Base-by-base conservation (phyloP, 2,113 vertebrate genomes). In the Delphinus delphis region DNA sequence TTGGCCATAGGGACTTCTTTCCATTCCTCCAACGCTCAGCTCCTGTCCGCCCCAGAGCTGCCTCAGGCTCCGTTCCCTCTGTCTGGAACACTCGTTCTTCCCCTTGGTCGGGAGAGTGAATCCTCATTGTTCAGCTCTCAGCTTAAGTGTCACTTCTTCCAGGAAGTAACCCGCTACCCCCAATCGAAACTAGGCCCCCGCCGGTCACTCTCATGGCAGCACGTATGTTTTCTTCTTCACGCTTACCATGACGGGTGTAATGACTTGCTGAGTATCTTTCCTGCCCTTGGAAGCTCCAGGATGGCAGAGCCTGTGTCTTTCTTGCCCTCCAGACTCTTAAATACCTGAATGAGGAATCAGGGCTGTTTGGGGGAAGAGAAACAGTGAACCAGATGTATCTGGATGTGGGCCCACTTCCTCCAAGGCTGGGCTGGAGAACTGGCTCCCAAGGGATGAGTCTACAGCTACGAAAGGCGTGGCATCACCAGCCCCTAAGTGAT, bases 201-300 rank as follows among this genome's bases (percentile, higher is more conserved):
- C 10, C 41, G 8, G 71, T 65, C 65, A 15, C 77, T 63, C 17
- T 28, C 55, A 2, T 1, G 21, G n/a, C 44, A 20, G 55, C 23
- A 4, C 1, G 5, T 25, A 4, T 0, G 1, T 15, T 14, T 80
- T 28, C 63, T 55, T 83, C 53, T 33, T 55, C 20, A 23, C 26
- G 5, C 14, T 25, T 13, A 6, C 5, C 28, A 12, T 6, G 4
- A 23, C 1, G 0, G 15, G 13, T 13, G 28, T 11, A 3, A 70
- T 38, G 12, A 36, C 47, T 47, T 71, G 23, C 12, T 71, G 74
- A 31, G 31, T 62, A 17, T 47, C 38, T n/a, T 62, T 97, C 63
- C 10, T 15, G 38, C 10, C 53, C 38, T 33, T 10, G 23, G 68
- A 62, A 50, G 33, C 33, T 17, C 41, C 10, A 8, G 38, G 55